These are phyloP conservation scores for Sycophila texana DNA, from an alignment of 2,888 invertebrate species.

Conservation along the genomic window DNA sequence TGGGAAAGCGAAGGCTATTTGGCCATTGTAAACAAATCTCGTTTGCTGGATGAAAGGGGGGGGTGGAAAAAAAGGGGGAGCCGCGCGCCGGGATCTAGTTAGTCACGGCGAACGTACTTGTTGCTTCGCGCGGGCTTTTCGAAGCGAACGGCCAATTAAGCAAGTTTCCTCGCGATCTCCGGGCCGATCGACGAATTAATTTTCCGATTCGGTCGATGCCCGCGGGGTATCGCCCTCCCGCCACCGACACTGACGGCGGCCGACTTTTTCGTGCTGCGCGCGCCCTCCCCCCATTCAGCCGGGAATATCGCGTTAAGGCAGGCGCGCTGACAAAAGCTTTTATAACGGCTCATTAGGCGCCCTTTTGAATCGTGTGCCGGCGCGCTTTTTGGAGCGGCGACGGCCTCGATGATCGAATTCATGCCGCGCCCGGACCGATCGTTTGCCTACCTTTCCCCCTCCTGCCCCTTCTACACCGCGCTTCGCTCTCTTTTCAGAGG, in stretches of 20 bases:
- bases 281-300: background rate
- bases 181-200: slow-evolving; percentile 38
- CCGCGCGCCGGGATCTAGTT: slow-evolving; percentile 25
- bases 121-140: slow-evolving; percentile 19
- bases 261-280: background rate
- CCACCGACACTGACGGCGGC: background rate
- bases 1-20: slow-evolving; percentile 26
- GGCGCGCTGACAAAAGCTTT: slow-evolving; percentile 40
- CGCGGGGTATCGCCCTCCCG: background rate
- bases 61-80: background rate
- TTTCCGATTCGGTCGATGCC: slow-evolving; percentile 40
- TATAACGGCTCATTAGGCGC: slow-evolving; percentile 44
- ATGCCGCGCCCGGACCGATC: background rate
- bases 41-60: background rate
- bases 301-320: slow-evolving; percentile 18
- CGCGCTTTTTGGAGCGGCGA: slow-evolving; percentile 12
- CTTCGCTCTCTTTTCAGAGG: background rate
- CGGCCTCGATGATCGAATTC: slow-evolving; percentile 22
- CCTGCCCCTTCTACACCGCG: background rate
- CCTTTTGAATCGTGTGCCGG: slow-evolving; percentile 25
- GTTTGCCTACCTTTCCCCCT: background rate
- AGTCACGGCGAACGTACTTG: slow-evolving; percentile 43
- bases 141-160: slow-evolving; percentile 38
- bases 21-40: slow-evolving; percentile 44
- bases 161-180: slow-evolving; percentile 32